Conservation (phyloP, 2,888 invertebrate species). For the Agonopterix alstromeriana region DNA sequence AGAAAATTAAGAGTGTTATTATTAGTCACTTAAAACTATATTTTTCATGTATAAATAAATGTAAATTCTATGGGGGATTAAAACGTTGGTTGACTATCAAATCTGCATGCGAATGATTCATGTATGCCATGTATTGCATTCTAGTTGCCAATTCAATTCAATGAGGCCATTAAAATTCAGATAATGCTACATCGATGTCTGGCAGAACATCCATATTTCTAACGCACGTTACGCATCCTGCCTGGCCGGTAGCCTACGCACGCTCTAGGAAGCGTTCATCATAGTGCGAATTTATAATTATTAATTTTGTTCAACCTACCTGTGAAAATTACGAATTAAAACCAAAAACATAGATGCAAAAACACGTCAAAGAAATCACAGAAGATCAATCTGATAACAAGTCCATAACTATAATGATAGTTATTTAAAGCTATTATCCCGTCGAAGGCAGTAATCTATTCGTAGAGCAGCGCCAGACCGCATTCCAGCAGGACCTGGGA, state of each 20-base stretch:
- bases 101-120: constrained; percentile 43
- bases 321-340: not conserved
- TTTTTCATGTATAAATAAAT: not conserved
- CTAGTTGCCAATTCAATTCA: constrained; percentile 59
- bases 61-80: not conserved
- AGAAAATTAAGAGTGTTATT: not conserved
- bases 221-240: constrained; percentile 59
- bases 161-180: constrained; percentile 66
- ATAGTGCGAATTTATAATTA: constrained; percentile 18
- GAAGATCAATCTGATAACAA: no score
- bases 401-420: not conserved
- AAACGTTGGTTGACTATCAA: not conserved
- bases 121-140: constrained; percentile 47
- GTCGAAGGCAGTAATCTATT: constrained; percentile 49
- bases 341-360: not conserved
- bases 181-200: constrained; percentile 50
- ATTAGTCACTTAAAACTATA: not conserved
- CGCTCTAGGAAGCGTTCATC: constrained; percentile 53
- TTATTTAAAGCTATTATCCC: constrained; percentile 39
- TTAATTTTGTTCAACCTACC: not conserved
- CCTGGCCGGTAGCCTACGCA: constrained; percentile 23
- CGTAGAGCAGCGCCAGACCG: constrained; percentile 61
- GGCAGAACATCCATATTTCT: constrained; percentile 60
- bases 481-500: constrained; percentile 65
- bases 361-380: no score